Evolutionary conservation across 2,888 invertebrate genomes (phyloP), one percentile per base, ranked within the genome.

Genomic region (Tricholauxania praeusta): DNA sequence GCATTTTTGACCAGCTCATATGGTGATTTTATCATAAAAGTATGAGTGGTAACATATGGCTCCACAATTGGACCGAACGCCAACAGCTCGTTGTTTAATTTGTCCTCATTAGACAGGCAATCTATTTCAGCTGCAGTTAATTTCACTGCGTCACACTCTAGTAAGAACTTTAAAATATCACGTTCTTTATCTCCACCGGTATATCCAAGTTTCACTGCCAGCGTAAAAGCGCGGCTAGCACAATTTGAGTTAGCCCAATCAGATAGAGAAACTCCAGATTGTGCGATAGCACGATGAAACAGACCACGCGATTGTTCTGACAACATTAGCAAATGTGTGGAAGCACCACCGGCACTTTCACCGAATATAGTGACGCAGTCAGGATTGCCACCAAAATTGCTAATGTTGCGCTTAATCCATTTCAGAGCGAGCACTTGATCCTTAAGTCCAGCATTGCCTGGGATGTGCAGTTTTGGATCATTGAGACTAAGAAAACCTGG

Each of bases 371-470:
- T 89, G 3, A 84, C 87, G 75, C 89, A 88, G 22, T 86, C 78
- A 1, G 87, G 82, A 80, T 89, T 87, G 10, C 89, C 89, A 71
- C 87, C 86, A 88, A 89, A 62, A 19, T 79, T 78, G 17, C 76
- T 28, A 53, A 87, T 85, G 77, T 89, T 89, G 48, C 81, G 80
- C 74, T 87, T 84, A 1, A 89, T 80, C 88, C 88, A 89, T 78
- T 84, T 84, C 39, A 89, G 76, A 4, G 88, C 88, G 76, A 88
- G 74, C 3, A 88, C 82, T 82, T 86, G 84, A 78, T 89, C 88
- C 79, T 89, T 89, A 2, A 89, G 79, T 1, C 85, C 88, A 5
- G 88, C 88, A 78, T 89, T 89, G 10, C 89, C 89, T 14, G 89
- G 88, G 5, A 88, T 84, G 17, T 84, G 83, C 1, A 88, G 74